Conservation (phyloP, 53 echinoderm and acorn worm genomes). For the Temnopleurus reevesii region DNA sequence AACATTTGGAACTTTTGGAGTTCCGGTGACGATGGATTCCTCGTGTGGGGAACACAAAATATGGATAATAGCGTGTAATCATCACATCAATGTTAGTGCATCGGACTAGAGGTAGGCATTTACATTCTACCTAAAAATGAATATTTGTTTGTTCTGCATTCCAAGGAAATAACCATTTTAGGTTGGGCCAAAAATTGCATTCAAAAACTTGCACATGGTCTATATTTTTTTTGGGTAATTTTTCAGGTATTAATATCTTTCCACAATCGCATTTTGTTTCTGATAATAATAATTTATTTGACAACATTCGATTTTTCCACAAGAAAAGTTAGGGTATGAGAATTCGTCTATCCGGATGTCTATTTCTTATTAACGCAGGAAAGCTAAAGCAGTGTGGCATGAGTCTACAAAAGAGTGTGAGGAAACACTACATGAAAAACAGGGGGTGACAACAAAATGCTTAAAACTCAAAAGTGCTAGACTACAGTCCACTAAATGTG, state of each 20-base stretch:
- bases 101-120: not conserved
- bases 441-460: conserved; percentile 12
- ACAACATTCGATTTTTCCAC: not conserved
- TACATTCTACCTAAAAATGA: not conserved
- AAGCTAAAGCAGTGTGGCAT: conserved; percentile 4
- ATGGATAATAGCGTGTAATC: conserved; percentile 25
- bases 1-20: conserved; percentile 60
- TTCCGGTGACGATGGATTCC: conserved; percentile 52
- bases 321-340: not conserved
- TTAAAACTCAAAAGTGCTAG: not conserved
- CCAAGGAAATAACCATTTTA: not conserved
- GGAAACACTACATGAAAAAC: not conserved
- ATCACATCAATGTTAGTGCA: not conserved
- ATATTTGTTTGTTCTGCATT: not conserved
- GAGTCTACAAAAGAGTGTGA: not conserved
- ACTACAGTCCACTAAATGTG: conserved; percentile 38
- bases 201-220: conserved; percentile 42
- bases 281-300: not conserved
- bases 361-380: not conserved
- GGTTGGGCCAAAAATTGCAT: conserved; percentile 51
- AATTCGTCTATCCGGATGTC: conserved; percentile 45
- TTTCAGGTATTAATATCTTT: not conserved
- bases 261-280: not conserved
- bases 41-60: conserved; percentile 32
- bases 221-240: not conserved